phyloP scores from a whole-genome alignment of 2,888 invertebrate species.

The Spialia ferax region DNA sequence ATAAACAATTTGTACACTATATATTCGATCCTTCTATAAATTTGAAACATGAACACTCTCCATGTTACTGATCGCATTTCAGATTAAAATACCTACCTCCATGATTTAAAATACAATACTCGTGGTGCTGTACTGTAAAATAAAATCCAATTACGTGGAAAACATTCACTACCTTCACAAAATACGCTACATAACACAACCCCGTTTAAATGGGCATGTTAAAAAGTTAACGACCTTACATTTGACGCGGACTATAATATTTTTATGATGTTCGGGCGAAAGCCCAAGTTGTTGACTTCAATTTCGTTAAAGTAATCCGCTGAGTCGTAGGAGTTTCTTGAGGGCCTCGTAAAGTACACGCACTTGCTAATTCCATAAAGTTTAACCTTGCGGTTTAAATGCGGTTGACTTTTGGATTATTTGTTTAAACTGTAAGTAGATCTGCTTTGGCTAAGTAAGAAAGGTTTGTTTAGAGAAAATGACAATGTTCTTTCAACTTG shows the following conservation, averaged over 20 bases:
- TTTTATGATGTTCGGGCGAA: conserved; percentile 55
- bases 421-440: neutral
- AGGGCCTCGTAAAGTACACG: conserved; percentile 21
- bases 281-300: conserved; percentile 51
- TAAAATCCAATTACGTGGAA: conserved; percentile 31
- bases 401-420: neutral
- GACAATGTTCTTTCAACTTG: no score
- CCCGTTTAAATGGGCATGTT: conserved; percentile 48
- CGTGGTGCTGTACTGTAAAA: conserved; percentile 39
- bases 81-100: neutral
- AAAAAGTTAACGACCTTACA: conserved; percentile 51
- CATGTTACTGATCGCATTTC: no score
- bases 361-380: conserved; percentile 8
- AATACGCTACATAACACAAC: conserved; percentile 38
- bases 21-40: no score
- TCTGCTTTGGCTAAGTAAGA: neutral
- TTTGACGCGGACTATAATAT: conserved; percentile 50
- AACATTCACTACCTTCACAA: conserved; percentile 36
- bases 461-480: no score
- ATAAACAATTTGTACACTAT: no score
- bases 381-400: neutral
- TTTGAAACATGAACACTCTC: no score
- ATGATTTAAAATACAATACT: conserved; percentile 26
- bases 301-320: conserved; percentile 50
- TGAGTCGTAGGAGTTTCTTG: conserved; percentile 25